Conservation (phyloP, 2,113 vertebrate species). For the Brachionichthys hirsutus region DNA sequence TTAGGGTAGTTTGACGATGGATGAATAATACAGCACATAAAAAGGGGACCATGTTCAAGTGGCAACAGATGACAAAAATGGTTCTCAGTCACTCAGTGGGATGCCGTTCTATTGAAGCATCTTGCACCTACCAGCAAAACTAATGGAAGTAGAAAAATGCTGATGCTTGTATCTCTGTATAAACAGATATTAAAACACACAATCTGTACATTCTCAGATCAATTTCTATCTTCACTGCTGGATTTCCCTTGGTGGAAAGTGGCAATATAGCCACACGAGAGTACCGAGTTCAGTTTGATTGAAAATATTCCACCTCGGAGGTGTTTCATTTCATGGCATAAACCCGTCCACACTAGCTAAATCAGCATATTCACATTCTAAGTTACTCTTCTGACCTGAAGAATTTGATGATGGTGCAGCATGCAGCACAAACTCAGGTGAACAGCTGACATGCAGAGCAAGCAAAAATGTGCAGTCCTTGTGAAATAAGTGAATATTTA, state of each 20-base stretch:
- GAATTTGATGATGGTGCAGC: conserved; percentile 12
- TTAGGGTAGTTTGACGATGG: conserved; percentile 10
- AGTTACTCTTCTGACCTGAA: conserved; percentile 8
- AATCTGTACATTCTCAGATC: too few relatives aligned
- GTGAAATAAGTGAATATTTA: conserved; percentile 8
- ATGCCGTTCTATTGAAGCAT: conserved; percentile 40
- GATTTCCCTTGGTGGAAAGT: not conserved
- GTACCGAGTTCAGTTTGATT: not conserved
- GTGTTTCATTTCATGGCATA: conserved; percentile 6
- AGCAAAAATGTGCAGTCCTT: conserved; percentile 14
- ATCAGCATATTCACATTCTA: conserved; percentile 34
- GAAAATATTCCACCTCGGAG: not conserved
- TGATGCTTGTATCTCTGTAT: conserved; percentile 4
- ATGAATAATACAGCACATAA: conserved; percentile 44
- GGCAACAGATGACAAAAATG: conserved; percentile 26
- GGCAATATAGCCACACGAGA: too few relatives aligned
- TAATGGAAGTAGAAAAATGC: conserved; percentile 31
- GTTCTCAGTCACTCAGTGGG: conserved; percentile 27
- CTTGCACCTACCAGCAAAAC: conserved; percentile 19
- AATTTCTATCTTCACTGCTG: not conserved
- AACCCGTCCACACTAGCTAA: not conserved
- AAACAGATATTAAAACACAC: too few relatives aligned
- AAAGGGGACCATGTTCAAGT: conserved; percentile 22
- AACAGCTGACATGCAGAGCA: conserved; percentile 34
- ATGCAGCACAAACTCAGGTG: not conserved